Conservation (phyloP, 2,888 invertebrate genomes). For the Drosophila tripunctata region DNA sequence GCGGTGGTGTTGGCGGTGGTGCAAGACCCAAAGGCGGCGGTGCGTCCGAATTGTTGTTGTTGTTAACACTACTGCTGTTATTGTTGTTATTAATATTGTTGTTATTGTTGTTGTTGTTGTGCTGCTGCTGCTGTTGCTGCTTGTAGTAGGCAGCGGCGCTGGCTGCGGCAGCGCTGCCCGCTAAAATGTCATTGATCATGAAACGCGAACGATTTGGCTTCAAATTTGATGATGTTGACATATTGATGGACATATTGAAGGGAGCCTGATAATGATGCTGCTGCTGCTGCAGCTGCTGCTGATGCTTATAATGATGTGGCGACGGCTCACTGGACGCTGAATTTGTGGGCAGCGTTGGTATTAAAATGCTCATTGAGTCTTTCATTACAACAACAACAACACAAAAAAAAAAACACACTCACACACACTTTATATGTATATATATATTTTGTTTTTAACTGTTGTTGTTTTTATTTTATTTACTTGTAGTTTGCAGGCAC, state of each 20-base stretch:
- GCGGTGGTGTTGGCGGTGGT: constrained; percentile 40
- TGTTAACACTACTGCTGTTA: constrained; percentile 43
- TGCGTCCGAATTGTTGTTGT: constrained; percentile 39
- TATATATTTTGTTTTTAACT: background rate
- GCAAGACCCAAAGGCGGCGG: constrained; percentile 37
- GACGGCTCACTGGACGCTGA: constrained; percentile 58
- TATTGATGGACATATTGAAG: constrained; percentile 58
- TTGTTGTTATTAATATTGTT: constrained; percentile 38
- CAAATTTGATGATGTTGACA: constrained; percentile 73
- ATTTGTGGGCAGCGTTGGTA: constrained; percentile 71
- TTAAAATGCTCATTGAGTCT: constrained; percentile 83
- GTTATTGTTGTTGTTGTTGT: constrained; percentile 55
- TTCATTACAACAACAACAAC: constrained; percentile 77
- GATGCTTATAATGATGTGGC: constrained; percentile 36
- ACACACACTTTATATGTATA: too few relatives aligned
- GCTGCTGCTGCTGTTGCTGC: constrained; percentile 59
- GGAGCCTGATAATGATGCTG: too few relatives aligned
- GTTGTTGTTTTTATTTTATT: constrained; percentile 1
- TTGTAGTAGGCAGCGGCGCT: constrained; percentile 80
- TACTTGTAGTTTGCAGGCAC: constrained; percentile 6
- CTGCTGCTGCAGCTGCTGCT: constrained; percentile 51
- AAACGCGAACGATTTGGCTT: constrained; percentile 82
- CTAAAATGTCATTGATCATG: constrained; percentile 82
- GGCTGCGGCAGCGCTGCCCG: constrained; percentile 82
- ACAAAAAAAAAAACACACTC: constrained; percentile 1